These are phyloP conservation scores for Chrysotoxum bicinctum DNA, from an alignment of 2,888 invertebrate species.

Conservation along the genomic window DNA sequence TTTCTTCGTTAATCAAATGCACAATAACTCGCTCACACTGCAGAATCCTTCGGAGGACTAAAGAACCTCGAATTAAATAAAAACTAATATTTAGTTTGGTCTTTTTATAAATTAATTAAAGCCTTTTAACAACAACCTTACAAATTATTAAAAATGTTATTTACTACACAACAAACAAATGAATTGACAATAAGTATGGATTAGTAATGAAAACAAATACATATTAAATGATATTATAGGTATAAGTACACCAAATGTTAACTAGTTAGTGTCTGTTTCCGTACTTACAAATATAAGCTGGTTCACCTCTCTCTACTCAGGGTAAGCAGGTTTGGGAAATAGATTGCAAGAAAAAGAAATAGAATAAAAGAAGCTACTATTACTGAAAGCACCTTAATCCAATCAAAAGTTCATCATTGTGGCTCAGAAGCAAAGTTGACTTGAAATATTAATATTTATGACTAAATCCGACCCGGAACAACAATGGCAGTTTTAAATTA, in stretches of 20 bases:
- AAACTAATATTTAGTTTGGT: too few species aligned
- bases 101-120: too few species aligned
- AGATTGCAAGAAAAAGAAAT: slow-evolving; percentile 60
- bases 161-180: background rate
- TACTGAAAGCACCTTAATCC: slow-evolving; percentile 75
- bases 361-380: slow-evolving; percentile 68
- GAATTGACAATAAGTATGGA: background rate
- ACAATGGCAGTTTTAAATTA: too few species aligned
- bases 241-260: background rate
- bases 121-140: background rate
- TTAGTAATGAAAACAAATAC: background rate
- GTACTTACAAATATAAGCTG: slow-evolving; percentile 81
- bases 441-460: background rate
- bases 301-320: slow-evolving; percentile 81
- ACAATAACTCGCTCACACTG: too few species aligned
- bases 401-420: slow-evolving; percentile 58
- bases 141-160: background rate
- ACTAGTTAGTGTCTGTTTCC: slow-evolving; percentile 12
- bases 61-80: too few species aligned
- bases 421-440: background rate
- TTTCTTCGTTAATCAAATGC: too few species aligned
- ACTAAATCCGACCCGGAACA: too few species aligned
- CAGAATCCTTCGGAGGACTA: too few species aligned
- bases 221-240: background rate
- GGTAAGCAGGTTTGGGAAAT: slow-evolving; percentile 74